Percentiles rank a stretch among this genome's conserved stretches.
phyloP scores from a whole-genome alignment of 2,888 invertebrate genomes.

The Perdita meconis region DNA sequence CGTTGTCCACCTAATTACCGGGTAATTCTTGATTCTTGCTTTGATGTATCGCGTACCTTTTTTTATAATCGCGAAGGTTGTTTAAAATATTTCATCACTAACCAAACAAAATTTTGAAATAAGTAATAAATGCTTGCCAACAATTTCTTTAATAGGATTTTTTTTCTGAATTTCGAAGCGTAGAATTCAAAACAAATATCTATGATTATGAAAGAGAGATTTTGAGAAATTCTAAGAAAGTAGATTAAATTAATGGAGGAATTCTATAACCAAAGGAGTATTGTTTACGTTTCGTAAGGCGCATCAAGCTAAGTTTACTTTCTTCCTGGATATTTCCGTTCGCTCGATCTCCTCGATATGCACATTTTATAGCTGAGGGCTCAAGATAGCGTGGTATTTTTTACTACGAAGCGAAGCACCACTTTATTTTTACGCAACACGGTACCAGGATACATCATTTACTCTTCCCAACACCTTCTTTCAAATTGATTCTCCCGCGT shows the following conservation, averaged over 20 bases:
- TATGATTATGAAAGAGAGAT: too few relatives aligned
- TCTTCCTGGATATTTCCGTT: slow-evolving; percentile 1
- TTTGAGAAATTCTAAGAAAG: too few relatives aligned
- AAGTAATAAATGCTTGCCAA: too few relatives aligned
- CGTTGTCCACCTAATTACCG: slow-evolving; percentile 57
- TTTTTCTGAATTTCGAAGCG: too few relatives aligned
- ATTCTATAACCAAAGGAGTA: too few relatives aligned
- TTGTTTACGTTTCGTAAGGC: too few relatives aligned
- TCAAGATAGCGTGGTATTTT: neutral
- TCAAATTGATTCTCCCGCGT: neutral
- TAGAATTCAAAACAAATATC: too few relatives aligned
- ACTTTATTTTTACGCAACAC: neutral
- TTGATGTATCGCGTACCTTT: slow-evolving; percentile 39
- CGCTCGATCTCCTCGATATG: neutral
- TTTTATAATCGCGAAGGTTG: slow-evolving; percentile 19
- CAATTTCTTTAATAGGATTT: too few relatives aligned
- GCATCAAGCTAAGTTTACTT: neutral
- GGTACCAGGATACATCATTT: neutral
- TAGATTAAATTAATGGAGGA: too few relatives aligned
- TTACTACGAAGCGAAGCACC: neutral
- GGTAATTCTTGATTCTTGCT: slow-evolving; percentile 26
- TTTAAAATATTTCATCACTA: neutral
- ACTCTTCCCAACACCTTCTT: neutral
- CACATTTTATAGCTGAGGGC: neutral
- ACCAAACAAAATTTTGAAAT: too few relatives aligned